Base-by-base conservation (phyloP, 2,888 invertebrate species). In the Epiblema foenella region DNA sequence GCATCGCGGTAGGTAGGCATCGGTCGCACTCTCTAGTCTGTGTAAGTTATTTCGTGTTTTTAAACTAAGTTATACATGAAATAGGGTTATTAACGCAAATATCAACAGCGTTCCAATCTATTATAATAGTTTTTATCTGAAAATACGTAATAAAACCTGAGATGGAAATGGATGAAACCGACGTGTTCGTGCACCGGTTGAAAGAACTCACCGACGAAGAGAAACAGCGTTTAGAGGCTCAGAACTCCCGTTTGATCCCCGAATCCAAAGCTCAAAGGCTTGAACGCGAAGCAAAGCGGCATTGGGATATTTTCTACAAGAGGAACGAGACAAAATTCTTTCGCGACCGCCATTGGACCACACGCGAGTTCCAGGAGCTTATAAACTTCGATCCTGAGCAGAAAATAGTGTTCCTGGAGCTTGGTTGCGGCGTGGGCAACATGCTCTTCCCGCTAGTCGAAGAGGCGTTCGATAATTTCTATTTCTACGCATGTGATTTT, bases 221-320 rank as follows among this genome's bases (percentile, higher is more conserved):
- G 79, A 94, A 93, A 58, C 86, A 90, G 54, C 94, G 94, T 73
- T 91, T 98, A 49, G 89, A 94, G 52, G 93, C 93, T 1, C 98
- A 98, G 89, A 95, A 98, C 84, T 82, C 83, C 0, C 85, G 92
- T 17, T 33, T 91, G 11, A 85, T 93, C 60, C 88, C 97, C 0
- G 95, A 96, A 78, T 95, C 96, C 78, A 96, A 96, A 83, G 98
- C 97, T 2, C 90, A 91, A 1, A 95, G 96, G 84, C 86, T 98
- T 2, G 98, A 99, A 85, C 90, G 89, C 58, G 96, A 99, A 79
- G 97, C 98, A 0, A 96, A 96, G 81, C 97, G 97, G 74, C 95
- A 98, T 83, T 99, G 99, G 99, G 99, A 99, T 88, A 92, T 98
- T 66, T 99, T 99, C 89, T 99, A 99, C 87, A 99, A 99, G 88